Evolutionary conservation across 2,888 invertebrate species (phyloP).

Genomic region (Pristionchus exspectatus): DNA sequence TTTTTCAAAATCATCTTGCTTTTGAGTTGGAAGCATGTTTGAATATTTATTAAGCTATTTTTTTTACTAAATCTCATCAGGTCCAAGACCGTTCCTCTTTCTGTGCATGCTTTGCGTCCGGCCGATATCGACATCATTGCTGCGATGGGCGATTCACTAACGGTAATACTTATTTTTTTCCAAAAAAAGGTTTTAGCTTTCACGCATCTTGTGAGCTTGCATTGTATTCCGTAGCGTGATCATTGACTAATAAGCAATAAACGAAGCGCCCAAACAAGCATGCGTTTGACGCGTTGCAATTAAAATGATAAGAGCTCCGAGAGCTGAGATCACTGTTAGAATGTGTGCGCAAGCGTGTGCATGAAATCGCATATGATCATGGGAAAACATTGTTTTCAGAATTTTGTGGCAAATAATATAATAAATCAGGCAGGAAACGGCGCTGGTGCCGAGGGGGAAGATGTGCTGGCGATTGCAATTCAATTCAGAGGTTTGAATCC

Average conservation of each 20-base stretch:
- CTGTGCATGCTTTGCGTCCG: slow-evolving; percentile 64
- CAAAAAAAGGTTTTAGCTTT: neutral
- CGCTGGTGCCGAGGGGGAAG: slow-evolving; percentile 69
- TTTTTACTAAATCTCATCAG: slow-evolving; percentile 57
- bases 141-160: slow-evolving; percentile 71
- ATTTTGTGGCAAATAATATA: no score
- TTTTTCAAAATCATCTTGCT: no score
- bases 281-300: no score
- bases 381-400: neutral
- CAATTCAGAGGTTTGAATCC: slow-evolving; percentile 66
- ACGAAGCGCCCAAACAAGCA: neutral
- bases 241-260: neutral
- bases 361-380: neutral
- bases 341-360: no score
- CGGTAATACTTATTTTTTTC: slow-evolving; percentile 55
- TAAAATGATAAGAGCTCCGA: no score
- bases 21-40: no score
- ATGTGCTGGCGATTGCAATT: slow-evolving; percentile 68
- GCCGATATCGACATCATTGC: slow-evolving; percentile 70
- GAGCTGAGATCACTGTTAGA: no score
- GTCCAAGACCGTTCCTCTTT: slow-evolving; percentile 79
- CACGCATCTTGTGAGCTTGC: neutral
- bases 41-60: neutral
- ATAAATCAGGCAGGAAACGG: slow-evolving; percentile 68
- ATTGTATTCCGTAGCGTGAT: no score